These are phyloP conservation scores for Picathartes gymnocephalus DNA, from an alignment of 2,113 vertebrate genomes.

Conservation along the genomic window DNA sequence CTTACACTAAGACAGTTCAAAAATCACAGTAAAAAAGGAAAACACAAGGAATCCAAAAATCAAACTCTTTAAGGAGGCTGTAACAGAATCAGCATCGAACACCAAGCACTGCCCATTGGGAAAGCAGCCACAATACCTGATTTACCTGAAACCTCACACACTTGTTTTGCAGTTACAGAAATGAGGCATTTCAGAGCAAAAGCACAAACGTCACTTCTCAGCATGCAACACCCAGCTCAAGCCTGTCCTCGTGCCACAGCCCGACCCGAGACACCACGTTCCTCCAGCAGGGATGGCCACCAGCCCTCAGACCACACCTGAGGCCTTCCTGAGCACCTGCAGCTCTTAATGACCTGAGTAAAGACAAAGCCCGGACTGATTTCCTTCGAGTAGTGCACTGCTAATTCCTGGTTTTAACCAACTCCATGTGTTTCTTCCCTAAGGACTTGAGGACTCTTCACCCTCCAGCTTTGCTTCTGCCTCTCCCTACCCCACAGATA, in stretches of 20 bases:
- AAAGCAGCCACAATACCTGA: not conserved
- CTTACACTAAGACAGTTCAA: not conserved
- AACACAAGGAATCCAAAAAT: not conserved
- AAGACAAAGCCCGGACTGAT: not conserved
- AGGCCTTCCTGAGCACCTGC: not conserved
- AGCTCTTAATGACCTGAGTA: accelerated
- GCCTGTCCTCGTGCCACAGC: not conserved
- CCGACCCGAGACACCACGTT: not conserved
- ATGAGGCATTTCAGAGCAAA: not conserved
- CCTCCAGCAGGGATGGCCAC: not conserved
- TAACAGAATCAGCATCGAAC: not conserved
- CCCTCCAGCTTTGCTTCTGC: not conserved
- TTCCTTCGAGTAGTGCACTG: not conserved
- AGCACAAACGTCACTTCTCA: not conserved
- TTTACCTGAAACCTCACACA: not conserved
- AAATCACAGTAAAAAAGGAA: not conserved
- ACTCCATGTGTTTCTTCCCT: accelerated
- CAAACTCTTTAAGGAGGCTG: not conserved
- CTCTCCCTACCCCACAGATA: not conserved
- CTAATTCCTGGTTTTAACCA: not conserved
- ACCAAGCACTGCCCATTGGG: not conserved
- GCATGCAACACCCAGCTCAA: not conserved
- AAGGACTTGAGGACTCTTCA: not conserved
- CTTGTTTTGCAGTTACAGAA: not conserved
- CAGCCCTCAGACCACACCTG: not conserved